These are phyloP conservation scores for Dasypogon diadema DNA, from an alignment of 2,888 invertebrate species.

Conservation along the genomic window DNA sequence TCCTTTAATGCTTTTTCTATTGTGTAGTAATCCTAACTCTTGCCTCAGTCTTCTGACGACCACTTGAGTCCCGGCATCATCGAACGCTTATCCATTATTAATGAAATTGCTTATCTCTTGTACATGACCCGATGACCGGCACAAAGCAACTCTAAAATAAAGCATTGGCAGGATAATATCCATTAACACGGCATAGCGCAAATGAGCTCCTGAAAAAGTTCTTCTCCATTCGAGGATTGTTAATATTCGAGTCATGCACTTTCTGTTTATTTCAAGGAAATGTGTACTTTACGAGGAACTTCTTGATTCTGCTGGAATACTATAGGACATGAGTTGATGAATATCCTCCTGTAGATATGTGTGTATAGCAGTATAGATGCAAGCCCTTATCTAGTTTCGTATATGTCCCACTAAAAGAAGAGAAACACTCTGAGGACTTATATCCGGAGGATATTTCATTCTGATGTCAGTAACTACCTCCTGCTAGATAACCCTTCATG, in stretches of 20 bases:
- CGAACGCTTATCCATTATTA: slow-evolving; percentile 32
- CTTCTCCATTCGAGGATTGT: slow-evolving; percentile 15
- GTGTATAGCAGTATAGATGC: background rate
- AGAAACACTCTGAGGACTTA: background rate
- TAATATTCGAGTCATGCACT: slow-evolving; percentile 34
- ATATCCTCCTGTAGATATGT: background rate
- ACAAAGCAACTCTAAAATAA: slow-evolving; percentile 12
- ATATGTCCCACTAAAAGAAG: slow-evolving; percentile 12
- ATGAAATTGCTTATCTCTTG: slow-evolving; percentile 26
- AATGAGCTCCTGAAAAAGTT: slow-evolving; percentile 30
- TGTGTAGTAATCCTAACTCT: too few species aligned
- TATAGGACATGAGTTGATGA: background rate
- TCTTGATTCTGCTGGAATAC: slow-evolving; percentile 21
- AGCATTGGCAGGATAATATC: background rate
- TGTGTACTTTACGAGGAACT: background rate
- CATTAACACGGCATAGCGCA: slow-evolving; percentile 21
- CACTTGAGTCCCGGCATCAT: slow-evolving; percentile 5
- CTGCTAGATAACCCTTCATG: slow-evolving; percentile 49
- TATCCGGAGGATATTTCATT: slow-evolving; percentile 44
- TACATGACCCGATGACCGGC: slow-evolving; percentile 35
- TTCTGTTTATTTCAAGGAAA: slow-evolving; percentile 31
- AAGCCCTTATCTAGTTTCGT: background rate
- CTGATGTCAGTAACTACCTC: slow-evolving; percentile 33
- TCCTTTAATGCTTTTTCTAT: too few species aligned
- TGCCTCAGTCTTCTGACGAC: too few species aligned